Conservation (phyloP, 2,888 invertebrate genomes). For the Thymelicus lineola region DNA sequence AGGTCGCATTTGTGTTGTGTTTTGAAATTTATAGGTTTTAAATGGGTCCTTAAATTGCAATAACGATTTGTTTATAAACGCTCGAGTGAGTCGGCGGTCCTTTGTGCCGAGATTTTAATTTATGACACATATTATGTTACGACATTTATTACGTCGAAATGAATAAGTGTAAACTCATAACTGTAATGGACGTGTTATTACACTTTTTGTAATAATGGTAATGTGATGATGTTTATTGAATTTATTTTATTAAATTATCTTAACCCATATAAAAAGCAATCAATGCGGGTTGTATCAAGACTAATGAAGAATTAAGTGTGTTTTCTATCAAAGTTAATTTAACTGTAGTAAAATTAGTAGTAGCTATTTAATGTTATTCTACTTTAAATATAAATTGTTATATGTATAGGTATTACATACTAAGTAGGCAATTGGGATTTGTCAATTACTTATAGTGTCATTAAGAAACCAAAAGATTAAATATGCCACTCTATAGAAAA, state of each 20-base stretch:
- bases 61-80: constrained; percentile 83
- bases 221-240: constrained; percentile 13
- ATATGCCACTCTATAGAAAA: no score
- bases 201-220: constrained; percentile 30
- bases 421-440: no score
- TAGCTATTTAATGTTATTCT: no score
- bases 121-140: constrained; percentile 52
- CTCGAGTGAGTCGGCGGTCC: constrained; percentile 61
- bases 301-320: neutral
- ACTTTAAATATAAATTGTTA: no score
- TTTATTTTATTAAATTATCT: constrained; percentile 16
- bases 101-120: constrained; percentile 67
- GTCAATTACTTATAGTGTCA: no score
- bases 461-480: no score
- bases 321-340: no score
- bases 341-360: no score
- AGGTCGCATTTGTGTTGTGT: constrained; percentile 49
- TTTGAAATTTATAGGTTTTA: constrained; percentile 78
- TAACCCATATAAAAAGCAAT: constrained; percentile 3
- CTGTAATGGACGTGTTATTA: constrained; percentile 36
- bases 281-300: neutral
- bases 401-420: no score
- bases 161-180: constrained; percentile 36
- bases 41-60: constrained; percentile 84
- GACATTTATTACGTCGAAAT: constrained; percentile 40